phyloP scores from a whole-genome alignment of 1,140 invertebrate species.

The Dendrolimus kikuchii region DNA sequence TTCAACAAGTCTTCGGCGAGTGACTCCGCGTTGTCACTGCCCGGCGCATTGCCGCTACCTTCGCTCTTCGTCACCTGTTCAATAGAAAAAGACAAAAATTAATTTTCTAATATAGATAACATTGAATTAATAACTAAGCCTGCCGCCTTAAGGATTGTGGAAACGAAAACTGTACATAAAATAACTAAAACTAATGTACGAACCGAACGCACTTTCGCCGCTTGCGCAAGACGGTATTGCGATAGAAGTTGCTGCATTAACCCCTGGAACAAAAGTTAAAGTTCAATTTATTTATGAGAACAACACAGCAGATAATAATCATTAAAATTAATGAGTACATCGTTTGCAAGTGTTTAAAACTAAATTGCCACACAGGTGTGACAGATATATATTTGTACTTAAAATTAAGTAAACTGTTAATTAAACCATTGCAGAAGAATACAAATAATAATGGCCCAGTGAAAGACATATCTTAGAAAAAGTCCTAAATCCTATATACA shows the following conservation, averaged over 20 bases:
- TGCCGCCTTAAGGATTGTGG: constrained; percentile 23
- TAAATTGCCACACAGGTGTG: too few relatives aligned
- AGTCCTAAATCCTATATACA: too few relatives aligned
- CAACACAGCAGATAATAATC: neutral
- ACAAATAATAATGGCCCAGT: too few relatives aligned
- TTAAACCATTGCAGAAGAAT: too few relatives aligned
- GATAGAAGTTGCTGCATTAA: constrained; percentile 82
- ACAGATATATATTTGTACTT: too few relatives aligned
- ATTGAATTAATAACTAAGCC: constrained; percentile 3
- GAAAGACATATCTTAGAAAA: too few relatives aligned
- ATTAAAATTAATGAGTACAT: too few relatives aligned
- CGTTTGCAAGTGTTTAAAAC: too few relatives aligned
- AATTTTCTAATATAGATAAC: too few relatives aligned
- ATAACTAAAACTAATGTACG: constrained; percentile 27
- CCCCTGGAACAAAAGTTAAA: constrained; percentile 37
- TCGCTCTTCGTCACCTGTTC: constrained; percentile 61
- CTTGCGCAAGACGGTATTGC: constrained; percentile 85
- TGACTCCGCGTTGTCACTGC: constrained; percentile 77
- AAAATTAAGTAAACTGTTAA: too few relatives aligned
- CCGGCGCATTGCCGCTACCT: constrained; percentile 58
- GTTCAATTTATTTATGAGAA: neutral
- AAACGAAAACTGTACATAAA: neutral
- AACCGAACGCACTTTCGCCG: constrained; percentile 69
- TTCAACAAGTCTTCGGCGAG: constrained; percentile 89
- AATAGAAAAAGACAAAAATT: neutral